phyloP scores from a whole-genome alignment of 2,113 vertebrate genomes.

The Grallaria varia region DNA sequence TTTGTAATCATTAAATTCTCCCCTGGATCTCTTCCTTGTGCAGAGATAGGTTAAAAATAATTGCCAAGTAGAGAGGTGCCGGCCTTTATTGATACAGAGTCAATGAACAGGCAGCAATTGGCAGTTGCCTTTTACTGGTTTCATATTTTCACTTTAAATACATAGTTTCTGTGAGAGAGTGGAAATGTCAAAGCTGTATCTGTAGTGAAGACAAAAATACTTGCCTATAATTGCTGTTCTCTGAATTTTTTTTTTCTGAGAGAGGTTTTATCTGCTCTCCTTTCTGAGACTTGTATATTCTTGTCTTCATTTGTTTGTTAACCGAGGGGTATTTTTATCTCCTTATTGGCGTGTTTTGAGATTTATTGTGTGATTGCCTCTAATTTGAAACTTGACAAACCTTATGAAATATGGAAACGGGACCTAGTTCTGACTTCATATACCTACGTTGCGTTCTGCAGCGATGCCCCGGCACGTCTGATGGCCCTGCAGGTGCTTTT shows the following conservation, averaged over 20 bases:
- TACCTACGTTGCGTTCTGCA: not conserved
- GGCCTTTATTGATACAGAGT: not conserved
- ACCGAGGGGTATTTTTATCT: not conserved
- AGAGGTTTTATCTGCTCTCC: not conserved
- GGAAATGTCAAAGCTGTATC: conserved; percentile 19
- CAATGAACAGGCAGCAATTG: not conserved
- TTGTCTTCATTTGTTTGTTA: conserved; percentile 5
- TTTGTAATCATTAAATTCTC: not conserved
- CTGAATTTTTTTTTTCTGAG: not conserved
- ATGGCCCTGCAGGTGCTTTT: not conserved
- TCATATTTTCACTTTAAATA: not conserved
- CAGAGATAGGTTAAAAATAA: not conserved
- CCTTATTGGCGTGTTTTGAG: not conserved
- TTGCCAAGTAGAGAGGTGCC: not conserved
- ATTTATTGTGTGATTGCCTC: not conserved
- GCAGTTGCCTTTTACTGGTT: conserved; percentile 6
- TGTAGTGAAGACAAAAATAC: conserved; percentile 15
- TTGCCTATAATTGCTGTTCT: conserved; percentile 15
- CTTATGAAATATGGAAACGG: not conserved
- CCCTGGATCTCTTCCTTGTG: not conserved
- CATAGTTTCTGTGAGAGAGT: not conserved
- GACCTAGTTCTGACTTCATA: not conserved
- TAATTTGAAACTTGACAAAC: not conserved
- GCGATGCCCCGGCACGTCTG: not conserved
- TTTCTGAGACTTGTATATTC: not conserved